These are phyloP conservation scores for Torymus auratus DNA, from an alignment of 2,888 invertebrate species.

Conservation along the genomic window DNA sequence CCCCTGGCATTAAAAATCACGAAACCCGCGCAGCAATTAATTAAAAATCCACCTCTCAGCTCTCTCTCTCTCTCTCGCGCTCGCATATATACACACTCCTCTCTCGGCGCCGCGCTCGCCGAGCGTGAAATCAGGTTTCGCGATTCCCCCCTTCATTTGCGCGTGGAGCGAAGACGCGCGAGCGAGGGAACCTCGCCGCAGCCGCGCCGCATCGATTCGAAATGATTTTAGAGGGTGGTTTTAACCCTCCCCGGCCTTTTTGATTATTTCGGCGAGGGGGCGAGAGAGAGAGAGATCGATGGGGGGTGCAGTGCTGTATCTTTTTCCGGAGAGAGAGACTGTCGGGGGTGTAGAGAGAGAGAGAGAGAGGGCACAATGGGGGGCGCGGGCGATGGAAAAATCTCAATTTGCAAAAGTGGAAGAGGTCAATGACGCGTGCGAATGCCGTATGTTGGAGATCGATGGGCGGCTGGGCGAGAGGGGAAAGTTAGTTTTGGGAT, in stretches of 20 bases:
- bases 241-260: conserved; percentile 68
- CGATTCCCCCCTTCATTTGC: conserved; percentile 1
- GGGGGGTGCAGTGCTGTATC: too few species aligned
- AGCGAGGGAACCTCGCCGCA: too few species aligned
- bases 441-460: background rate
- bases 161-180: background rate
- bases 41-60: conserved; percentile 29
- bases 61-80: background rate
- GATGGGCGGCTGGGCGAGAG: background rate
- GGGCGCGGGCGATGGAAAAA: background rate
- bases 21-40: conserved; percentile 15
- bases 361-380: too few species aligned
- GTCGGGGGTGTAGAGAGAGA: too few species aligned
- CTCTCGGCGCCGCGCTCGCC: background rate
- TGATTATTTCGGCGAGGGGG: conserved; percentile 67
- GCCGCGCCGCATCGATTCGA: conserved; percentile 68
- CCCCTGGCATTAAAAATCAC: too few species aligned
- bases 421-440: background rate
- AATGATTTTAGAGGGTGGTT: conserved; percentile 72
- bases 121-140: conserved; percentile 41
- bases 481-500: background rate
- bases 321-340: too few species aligned
- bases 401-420: conserved; percentile 45
- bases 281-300: too few species aligned
- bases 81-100: too few species aligned